Base-by-base conservation (phyloP, 2,113 vertebrate species). In the Anolis sagrei region DNA sequence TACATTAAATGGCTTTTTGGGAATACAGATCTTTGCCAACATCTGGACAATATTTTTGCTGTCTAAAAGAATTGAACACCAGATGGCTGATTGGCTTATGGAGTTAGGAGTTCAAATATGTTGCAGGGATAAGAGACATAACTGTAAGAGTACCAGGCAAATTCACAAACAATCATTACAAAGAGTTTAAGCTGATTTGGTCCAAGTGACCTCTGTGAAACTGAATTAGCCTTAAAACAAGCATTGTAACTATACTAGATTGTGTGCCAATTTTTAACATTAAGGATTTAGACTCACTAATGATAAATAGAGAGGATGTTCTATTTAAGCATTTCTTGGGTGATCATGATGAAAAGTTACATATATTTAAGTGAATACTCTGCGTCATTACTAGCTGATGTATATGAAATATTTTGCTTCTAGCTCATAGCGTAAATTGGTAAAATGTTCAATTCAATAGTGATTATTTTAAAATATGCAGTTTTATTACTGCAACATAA, bases 1-100 rank as follows among this genome's bases (percentile, higher is more conserved):
- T 83, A 64, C 64, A 66, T 19, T 83, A n/a, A 83, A 32, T 62
- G 51, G 70, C 49, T 74, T 83, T 70, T 62, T 75, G 49, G 72
- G 54, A 83, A 75, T 64, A 62, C 18, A 64, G 61, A 8, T 58
- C 34, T 83, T 64, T 83, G 72, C 36, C 36, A 75, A 75, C 72
- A 83, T 74, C 69, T 74, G 81, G 69, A 75, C 70, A 54, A 51
- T 48, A 18, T 49, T 81, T 68, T 69, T 23, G 48, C 14, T 68
- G 7, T 68, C 23, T 34, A 48, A 62, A 74, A 61, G 29, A 62
- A 62, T 9, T 44, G 27, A 83, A 73, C 4, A 61, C 23, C 81
- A 82, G 81, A 82, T 82, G 81, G 69, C 32, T 58, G 49, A 73
- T 39, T 82, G 34, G 49, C 36, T 75, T 9, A 61, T 16, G 75